Conservation (phyloP, 2,888 invertebrate species). For the Chymomyza fuscimana region DNA sequence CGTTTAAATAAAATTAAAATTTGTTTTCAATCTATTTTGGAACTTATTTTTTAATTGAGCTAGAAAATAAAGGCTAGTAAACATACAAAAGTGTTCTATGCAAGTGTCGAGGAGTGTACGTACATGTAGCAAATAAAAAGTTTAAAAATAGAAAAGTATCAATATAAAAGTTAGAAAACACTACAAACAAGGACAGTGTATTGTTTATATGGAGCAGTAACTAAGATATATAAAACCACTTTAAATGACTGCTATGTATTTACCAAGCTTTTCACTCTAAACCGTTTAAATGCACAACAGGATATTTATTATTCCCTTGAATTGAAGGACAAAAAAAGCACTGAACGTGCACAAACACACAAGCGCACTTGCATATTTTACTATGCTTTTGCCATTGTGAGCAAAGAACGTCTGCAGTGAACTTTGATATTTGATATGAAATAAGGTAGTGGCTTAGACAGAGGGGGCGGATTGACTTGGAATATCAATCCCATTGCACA, state of each 20-base stretch:
- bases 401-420: conserved; percentile 29
- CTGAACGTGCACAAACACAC: not conserved
- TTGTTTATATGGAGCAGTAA: conserved; percentile 12
- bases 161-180: not conserved
- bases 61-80: too few relatives aligned
- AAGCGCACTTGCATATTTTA: conserved; percentile 9
- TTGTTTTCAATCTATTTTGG: too few relatives aligned
- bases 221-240: conserved; percentile 29
- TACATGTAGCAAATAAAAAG: not conserved
- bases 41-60: too few relatives aligned
- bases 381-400: conserved; percentile 14
- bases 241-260: conserved; percentile 34
- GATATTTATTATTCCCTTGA: conserved; percentile 57
- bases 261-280: conserved; percentile 31
- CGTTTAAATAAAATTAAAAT: too few relatives aligned
- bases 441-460: not conserved
- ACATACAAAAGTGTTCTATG: too few relatives aligned
- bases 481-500: too few relatives aligned
- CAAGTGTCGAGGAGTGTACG: too few relatives aligned
- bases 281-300: conserved; percentile 41
- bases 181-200: not conserved
- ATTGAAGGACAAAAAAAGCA: conserved; percentile 57
- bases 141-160: not conserved
- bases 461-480: too few relatives aligned
- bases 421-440: conserved; percentile 58